These are phyloP conservation scores for Musca domestica DNA, from an alignment of 1,140 invertebrate species.

Conservation along the genomic window DNA sequence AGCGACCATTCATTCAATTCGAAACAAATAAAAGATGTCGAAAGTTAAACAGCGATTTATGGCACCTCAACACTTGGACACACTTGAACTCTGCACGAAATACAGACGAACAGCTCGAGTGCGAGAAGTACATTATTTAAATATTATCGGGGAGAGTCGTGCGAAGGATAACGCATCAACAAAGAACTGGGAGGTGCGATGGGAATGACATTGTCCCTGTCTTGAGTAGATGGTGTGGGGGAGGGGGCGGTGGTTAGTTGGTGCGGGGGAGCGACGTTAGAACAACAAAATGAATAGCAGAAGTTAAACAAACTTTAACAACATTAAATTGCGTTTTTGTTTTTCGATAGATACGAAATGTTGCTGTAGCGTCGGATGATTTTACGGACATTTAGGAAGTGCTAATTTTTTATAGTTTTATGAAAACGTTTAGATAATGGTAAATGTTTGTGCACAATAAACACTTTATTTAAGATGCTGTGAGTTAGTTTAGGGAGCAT, in stretches of 20 bases:
- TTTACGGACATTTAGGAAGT: conserved; percentile 12
- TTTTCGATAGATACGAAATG: not conserved
- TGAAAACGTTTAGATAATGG: too few species aligned
- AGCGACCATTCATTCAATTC: conserved; percentile 4
- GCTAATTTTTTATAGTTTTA: too few species aligned
- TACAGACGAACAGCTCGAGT: too few species aligned
- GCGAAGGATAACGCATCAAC: too few species aligned
- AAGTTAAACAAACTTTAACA: conserved; percentile 11
- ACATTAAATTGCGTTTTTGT: conserved; percentile 2
- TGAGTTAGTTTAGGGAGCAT: too few species aligned
- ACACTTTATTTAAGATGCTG: too few species aligned
- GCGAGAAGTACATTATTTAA: conserved; percentile 15
- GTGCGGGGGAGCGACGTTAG: too few species aligned
- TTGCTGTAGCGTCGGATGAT: not conserved
- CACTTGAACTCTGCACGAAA: conserved; percentile 10
- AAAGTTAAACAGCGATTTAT: conserved; percentile 22
- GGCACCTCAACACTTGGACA: conserved; percentile 20
- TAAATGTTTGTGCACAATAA: too few species aligned
- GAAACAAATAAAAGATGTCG: conserved; percentile 15
- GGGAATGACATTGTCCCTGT: too few species aligned
- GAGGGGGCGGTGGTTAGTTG: too few species aligned
- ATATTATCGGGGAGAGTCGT: conserved; percentile 7
- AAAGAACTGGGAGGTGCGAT: too few species aligned
- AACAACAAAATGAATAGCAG: not conserved
- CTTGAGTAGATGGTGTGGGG: too few species aligned